Conservation (phyloP, 1,140 invertebrate genomes). For the Cotesia glomerata region DNA sequence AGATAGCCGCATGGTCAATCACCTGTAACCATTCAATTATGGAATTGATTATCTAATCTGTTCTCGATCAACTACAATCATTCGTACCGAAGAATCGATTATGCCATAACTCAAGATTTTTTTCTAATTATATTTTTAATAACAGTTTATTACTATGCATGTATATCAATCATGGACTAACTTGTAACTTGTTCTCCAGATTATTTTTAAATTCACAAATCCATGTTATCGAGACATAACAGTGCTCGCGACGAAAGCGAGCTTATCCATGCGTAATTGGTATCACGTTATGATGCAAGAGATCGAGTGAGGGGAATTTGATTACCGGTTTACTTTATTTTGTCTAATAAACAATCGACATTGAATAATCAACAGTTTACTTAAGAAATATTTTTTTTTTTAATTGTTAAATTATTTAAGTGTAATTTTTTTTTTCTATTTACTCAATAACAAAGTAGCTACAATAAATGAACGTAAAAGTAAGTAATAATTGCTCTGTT, state of each 20-base stretch:
- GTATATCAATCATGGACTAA: background rate
- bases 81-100: background rate
- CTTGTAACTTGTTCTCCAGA: background rate
- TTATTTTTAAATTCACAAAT: background rate
- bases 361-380: conserved; percentile 20
- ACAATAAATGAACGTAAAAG: too few species aligned
- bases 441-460: too few species aligned
- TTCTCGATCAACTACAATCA: conserved; percentile 14
- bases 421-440: background rate
- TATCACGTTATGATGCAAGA: conserved; percentile 1
- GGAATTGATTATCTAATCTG: background rate
- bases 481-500: too few species aligned
- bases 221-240: conserved; percentile 6
- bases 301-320: background rate
- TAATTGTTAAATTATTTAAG: background rate
- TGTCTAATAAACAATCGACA: conserved; percentile 23
- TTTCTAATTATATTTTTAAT: too few species aligned
- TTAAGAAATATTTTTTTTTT: background rate
- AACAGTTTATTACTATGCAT: background rate
- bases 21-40: conserved; percentile 27
- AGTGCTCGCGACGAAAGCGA: conserved; percentile 1
- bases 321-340: conserved; percentile 21
- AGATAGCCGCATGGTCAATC: conserved; percentile 27
- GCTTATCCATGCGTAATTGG: conserved; percentile 22
- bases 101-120: background rate